phyloP scores from a whole-genome alignment of 2,113 vertebrate species.

The Pachycephala philippinensis region DNA sequence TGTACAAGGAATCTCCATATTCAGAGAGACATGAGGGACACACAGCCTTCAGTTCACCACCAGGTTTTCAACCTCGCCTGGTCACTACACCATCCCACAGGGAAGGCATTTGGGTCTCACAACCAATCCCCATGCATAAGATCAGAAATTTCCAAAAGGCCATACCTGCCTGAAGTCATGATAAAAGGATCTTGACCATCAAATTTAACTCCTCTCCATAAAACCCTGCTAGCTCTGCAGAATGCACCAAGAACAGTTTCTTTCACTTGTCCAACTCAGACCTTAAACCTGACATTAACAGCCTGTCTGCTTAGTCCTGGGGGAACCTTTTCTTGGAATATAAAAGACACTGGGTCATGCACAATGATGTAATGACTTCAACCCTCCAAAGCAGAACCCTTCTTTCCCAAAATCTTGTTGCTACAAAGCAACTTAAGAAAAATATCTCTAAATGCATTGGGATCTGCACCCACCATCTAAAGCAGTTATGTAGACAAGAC shows the following conservation, averaged over 20 bases:
- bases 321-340: background rate
- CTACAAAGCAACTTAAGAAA: background rate
- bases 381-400: background rate
- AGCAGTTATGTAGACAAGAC: background rate
- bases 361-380: background rate
- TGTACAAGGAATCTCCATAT: background rate
- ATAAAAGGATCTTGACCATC: background rate
- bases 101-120: background rate
- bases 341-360: background rate
- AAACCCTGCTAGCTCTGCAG: background rate
- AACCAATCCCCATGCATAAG: background rate
- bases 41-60: background rate
- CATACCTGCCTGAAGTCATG: background rate
- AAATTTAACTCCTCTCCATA: background rate
- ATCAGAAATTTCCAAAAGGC: background rate
- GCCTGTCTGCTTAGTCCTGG: background rate
- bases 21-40: background rate
- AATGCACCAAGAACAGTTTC: background rate
- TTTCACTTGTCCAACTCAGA: background rate
- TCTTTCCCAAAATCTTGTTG: background rate
- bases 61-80: background rate
- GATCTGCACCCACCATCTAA: background rate
- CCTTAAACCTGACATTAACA: background rate
- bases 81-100: background rate
- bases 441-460: background rate